Conservation (phyloP, 2,888 invertebrate genomes). For the Schizotus pectinicornis region DNA sequence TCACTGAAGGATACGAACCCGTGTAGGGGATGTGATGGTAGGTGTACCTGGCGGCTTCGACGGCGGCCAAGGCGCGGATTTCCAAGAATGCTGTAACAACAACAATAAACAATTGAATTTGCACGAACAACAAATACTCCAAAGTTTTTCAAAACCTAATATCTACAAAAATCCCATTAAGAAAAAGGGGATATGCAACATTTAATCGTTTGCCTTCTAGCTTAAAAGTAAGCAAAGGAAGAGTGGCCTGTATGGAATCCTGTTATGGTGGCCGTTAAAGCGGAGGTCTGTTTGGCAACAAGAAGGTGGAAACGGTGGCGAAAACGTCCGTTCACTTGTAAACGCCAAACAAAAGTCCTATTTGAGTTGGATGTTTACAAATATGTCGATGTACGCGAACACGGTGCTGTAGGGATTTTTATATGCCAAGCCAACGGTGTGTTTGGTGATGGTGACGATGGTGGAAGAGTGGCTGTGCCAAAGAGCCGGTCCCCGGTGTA, state of each 20-base stretch:
- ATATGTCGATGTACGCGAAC: constrained; percentile 43
- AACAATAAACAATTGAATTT: background rate
- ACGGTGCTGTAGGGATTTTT: constrained; percentile 5
- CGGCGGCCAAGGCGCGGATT: constrained; percentile 48
- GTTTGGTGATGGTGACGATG: constrained; percentile 49
- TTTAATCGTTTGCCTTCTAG: too few species aligned
- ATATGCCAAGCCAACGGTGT: background rate
- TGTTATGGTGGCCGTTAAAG: too few species aligned
- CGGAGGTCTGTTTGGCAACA: too few species aligned
- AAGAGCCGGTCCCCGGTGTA: constrained; percentile 13
- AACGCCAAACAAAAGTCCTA: constrained; percentile 34
- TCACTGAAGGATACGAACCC: constrained; percentile 38
- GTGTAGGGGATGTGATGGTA: constrained; percentile 47
- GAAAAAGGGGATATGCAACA: too few species aligned
- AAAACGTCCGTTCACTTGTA: constrained; percentile 28
- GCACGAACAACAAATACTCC: too few species aligned
- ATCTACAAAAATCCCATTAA: too few species aligned
- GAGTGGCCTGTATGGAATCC: too few species aligned
- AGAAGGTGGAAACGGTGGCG: constrained; percentile 6
- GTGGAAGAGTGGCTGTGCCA: constrained; percentile 47
- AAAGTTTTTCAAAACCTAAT: too few species aligned
- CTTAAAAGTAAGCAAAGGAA: too few species aligned
- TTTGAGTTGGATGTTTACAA: constrained; percentile 42
- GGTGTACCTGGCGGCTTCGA: constrained; percentile 49
- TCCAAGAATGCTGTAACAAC: constrained; percentile 49